Evolutionary conservation across 2,113 vertebrate species (phyloP).

Genomic region (Paradoxurus hermaphroditus): DNA sequence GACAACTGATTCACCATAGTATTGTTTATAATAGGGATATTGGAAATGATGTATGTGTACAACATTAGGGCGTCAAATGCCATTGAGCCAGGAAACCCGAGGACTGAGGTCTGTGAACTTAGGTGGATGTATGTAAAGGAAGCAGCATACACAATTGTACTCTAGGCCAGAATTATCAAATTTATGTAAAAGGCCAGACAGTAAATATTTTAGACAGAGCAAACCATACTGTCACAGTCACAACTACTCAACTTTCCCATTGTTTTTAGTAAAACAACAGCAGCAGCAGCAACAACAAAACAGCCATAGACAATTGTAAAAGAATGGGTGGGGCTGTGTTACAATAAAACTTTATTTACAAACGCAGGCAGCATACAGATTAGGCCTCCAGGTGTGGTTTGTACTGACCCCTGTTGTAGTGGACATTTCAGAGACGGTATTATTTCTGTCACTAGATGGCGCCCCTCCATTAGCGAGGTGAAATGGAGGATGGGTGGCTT

Average conservation of each 20-base stretch:
- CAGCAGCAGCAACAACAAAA: not conserved
- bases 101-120: not conserved
- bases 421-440: not conserved
- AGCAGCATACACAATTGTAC: not conserved
- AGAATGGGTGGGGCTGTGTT: not conserved
- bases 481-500: not conserved
- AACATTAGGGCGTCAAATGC: not conserved
- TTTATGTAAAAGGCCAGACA: not conserved
- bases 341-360: slow-evolving; percentile 58
- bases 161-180: not conserved
- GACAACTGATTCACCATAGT: not conserved
- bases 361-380: not conserved
- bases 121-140: not conserved
- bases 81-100: not conserved
- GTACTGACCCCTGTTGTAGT: not conserved
- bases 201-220: not conserved
- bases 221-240: not conserved
- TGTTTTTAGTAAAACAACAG: not conserved
- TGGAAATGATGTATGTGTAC: not conserved
- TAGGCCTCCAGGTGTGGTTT: not conserved
- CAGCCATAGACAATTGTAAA: not conserved
- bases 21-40: not conserved
- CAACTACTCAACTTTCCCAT: not conserved
- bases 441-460: slow-evolving; percentile 63
- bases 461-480: slow-evolving; percentile 43